Evolutionary conservation across 2,113 vertebrate genomes (phyloP).

Genomic region (Nothocercus julius): DNA sequence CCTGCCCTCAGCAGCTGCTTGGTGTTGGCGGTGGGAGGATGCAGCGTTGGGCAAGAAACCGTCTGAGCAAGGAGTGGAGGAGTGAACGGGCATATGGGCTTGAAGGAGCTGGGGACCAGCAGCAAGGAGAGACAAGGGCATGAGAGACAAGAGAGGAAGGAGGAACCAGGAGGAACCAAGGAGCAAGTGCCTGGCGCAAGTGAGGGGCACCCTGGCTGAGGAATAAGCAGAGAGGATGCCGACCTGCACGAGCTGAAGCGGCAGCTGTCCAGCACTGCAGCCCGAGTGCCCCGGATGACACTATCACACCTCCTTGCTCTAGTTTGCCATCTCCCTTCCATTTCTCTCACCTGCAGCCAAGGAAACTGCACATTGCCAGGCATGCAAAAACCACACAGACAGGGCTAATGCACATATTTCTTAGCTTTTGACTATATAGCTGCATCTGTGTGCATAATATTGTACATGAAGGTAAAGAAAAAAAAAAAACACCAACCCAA

Average conservation of each 20-base stretch:
- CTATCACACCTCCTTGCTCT: neutral
- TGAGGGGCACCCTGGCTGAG: fast-evolving
- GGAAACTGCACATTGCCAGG: neutral
- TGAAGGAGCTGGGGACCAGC: neutral
- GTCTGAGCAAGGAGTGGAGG: neutral
- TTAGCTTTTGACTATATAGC: neutral
- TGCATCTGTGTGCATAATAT: neutral
- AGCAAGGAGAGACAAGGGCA: neutral
- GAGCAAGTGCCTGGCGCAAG: neutral
- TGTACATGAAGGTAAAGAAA: neutral
- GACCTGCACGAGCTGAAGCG: neutral
- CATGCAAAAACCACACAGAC: neutral
- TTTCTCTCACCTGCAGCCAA: neutral
- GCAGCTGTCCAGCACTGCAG: neutral
- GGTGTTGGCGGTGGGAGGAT: neutral
- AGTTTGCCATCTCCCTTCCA: neutral
- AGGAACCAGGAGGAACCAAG: neutral
- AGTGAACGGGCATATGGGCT: neutral
- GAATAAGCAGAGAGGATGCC: neutral
- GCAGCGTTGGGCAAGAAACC: neutral
- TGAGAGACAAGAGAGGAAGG: neutral
- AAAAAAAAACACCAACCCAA: neutral
- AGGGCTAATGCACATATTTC: neutral
- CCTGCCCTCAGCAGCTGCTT: neutral
- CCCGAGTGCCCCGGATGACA: neutral